Conservation (phyloP, 2,797 vertebrate genomes). For the Spea hammondii region DNA sequence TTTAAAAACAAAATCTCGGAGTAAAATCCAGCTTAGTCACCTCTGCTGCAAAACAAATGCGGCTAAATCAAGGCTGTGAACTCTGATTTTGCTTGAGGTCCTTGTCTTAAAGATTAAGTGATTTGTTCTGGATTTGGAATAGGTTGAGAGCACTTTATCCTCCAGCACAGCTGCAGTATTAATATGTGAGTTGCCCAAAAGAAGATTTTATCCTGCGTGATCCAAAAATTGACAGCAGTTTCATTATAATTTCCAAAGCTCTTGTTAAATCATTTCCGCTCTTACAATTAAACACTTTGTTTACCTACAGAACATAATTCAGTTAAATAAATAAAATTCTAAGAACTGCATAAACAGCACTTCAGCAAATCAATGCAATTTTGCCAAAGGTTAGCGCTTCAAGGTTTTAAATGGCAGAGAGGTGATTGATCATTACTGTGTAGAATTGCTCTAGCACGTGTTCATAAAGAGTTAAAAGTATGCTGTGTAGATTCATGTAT, state of each 20-base stretch:
- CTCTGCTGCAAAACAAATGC: conserved; percentile 40
- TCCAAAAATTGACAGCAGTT: conserved; percentile 56
- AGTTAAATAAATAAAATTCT: background rate
- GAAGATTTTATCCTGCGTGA: conserved; percentile 54
- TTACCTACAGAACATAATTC: background rate
- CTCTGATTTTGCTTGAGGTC: conserved; percentile 52
- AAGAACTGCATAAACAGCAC: background rate
- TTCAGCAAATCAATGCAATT: too few relatives aligned
- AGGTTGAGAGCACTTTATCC: conserved; percentile 57
- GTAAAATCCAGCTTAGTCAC: conserved; percentile 50
- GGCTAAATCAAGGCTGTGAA: conserved; percentile 50
- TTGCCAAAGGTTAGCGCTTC: too few relatives aligned
- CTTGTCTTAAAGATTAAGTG: conserved; percentile 58
- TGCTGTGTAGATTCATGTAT: too few relatives aligned
- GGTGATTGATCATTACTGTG: too few relatives aligned
- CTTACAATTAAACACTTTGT: conserved; percentile 23
- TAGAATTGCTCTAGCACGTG: too few relatives aligned
- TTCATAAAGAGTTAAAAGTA: too few relatives aligned
- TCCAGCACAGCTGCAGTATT: conserved; percentile 54
- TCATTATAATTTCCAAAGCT: conserved; percentile 39
- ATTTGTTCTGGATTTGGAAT: conserved; percentile 57
- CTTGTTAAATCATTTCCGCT: conserved; percentile 52
- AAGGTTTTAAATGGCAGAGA: too few relatives aligned
- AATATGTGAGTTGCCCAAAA: conserved; percentile 53
- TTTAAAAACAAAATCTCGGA: conserved; percentile 8